phyloP scores from a whole-genome alignment of 2,113 vertebrate genomes.

The Heliornis fulica region DNA sequence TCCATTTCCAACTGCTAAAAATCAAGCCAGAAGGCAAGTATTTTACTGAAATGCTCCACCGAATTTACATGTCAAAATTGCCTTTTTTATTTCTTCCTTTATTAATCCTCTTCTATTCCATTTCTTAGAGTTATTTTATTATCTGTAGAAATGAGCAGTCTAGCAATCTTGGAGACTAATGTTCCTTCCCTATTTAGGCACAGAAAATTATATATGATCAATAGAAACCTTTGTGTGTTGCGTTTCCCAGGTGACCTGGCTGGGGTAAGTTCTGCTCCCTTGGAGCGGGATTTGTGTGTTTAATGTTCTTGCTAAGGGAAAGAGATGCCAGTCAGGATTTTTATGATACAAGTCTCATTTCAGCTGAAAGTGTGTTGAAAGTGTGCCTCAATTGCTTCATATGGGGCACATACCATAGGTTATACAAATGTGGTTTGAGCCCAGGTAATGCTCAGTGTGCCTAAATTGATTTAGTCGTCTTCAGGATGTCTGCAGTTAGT shows the following conservation, averaged over 20 bases:
- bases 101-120: neutral
- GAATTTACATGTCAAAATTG: slow-evolving; percentile 4
- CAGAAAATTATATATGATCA: neutral
- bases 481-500: neutral
- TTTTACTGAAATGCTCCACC: slow-evolving; percentile 8
- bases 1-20: neutral
- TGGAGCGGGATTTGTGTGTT: neutral
- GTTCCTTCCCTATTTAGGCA: neutral
- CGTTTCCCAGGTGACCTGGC: neutral
- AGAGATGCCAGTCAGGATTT: neutral
- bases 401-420: neutral
- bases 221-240: neutral
- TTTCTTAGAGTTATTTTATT: neutral
- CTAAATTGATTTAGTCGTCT: neutral
- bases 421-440: neutral
- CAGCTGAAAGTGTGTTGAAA: neutral
- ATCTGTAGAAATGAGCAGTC: neutral
- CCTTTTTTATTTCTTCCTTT: slow-evolving; percentile 1
- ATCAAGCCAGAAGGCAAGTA: slow-evolving; percentile 16
- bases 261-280: neutral
- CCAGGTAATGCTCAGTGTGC: neutral
- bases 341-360: neutral
- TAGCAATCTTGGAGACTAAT: neutral
- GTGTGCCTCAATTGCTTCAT: neutral
- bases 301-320: neutral